Percentiles rank a stretch among this genome's conserved stretches.
phyloP scores from a whole-genome alignment of 2,888 invertebrate species.

The Callyntrura guangdongensis region DNA sequence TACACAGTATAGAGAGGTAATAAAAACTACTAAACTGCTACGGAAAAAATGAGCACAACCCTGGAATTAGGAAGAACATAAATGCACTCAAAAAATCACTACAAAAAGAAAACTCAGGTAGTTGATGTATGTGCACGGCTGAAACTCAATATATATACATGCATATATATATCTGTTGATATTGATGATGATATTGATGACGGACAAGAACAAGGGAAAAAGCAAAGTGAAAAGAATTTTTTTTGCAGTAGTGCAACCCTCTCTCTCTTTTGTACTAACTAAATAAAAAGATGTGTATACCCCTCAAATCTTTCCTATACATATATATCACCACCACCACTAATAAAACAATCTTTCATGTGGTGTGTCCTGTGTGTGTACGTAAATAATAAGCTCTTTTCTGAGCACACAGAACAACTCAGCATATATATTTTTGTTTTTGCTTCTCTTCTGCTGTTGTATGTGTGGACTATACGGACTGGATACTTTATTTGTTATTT shows the following conservation, averaged over 20 bases:
- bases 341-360: too few relatives aligned
- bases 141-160: background rate
- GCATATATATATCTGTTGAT: background rate
- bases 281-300: conserved; percentile 1
- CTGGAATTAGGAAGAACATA: conserved; percentile 3
- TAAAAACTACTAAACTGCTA: too few relatives aligned
- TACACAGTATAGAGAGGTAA: background rate
- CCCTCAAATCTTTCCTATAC: background rate
- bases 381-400: too few relatives aligned
- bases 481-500: background rate
- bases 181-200: too few relatives aligned
- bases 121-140: conserved; percentile 44
- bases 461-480: background rate
- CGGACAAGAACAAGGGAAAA: conserved; percentile 13
- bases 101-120: conserved; percentile 3
- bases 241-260: conserved; percentile 10
- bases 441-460: too few relatives aligned
- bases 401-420: too few relatives aligned
- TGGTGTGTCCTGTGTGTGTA: background rate
- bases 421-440: too few relatives aligned
- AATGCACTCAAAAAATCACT: conserved; percentile 2
- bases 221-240: conserved; percentile 18
- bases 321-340: too few relatives aligned
- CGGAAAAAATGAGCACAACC: conserved; percentile 36
- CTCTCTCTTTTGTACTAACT: conserved; percentile 24